These are phyloP conservation scores for Julus scandinavius DNA, from an alignment of 2,888 invertebrate genomes.

Conservation along the genomic window DNA sequence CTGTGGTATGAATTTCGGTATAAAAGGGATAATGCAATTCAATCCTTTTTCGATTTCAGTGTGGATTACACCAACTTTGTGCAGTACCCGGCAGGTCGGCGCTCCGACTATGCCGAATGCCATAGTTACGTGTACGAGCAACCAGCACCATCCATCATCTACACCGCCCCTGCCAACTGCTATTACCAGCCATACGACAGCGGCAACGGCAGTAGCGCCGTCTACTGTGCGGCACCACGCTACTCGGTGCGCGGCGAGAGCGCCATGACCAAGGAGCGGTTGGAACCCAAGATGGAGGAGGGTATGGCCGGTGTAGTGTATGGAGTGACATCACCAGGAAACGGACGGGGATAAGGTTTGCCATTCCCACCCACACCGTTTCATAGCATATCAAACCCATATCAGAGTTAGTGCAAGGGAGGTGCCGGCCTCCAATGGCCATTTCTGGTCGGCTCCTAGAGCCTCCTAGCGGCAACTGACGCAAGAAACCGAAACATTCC, in stretches of 20 bases:
- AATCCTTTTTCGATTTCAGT: neutral
- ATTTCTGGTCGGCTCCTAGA: neutral
- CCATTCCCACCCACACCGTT: neutral
- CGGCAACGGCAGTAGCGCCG: neutral
- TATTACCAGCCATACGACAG: slow-evolving; percentile 52
- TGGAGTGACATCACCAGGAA: slow-evolving; percentile 16
- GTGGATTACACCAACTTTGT: slow-evolving; percentile 49
- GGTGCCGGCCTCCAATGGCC: neutral
- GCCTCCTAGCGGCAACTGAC: neutral
- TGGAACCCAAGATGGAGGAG: slow-evolving; percentile 48
- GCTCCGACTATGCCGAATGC: slow-evolving; percentile 47
- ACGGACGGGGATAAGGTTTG: slow-evolving; percentile 45
- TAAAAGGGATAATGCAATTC: neutral
- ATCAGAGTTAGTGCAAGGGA: neutral
- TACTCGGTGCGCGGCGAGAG: slow-evolving; percentile 18
- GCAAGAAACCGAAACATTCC: slow-evolving; percentile 1
- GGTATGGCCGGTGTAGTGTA: slow-evolving; percentile 28
- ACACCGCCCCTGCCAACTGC: slow-evolving; percentile 43
- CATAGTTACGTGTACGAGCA: slow-evolving; percentile 51
- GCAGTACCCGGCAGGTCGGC: slow-evolving; percentile 45
- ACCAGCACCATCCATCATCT: slow-evolving; percentile 44
- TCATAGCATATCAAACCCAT: too few species aligned
- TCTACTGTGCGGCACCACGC: neutral
- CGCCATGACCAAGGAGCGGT: slow-evolving; percentile 8
- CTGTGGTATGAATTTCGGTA: too few species aligned